Evolutionary conservation across 92 coral and sea anemone species (phyloP), one percentile per base, ranked within the genome.

Genomic region (Actinostola sp.): DNA sequence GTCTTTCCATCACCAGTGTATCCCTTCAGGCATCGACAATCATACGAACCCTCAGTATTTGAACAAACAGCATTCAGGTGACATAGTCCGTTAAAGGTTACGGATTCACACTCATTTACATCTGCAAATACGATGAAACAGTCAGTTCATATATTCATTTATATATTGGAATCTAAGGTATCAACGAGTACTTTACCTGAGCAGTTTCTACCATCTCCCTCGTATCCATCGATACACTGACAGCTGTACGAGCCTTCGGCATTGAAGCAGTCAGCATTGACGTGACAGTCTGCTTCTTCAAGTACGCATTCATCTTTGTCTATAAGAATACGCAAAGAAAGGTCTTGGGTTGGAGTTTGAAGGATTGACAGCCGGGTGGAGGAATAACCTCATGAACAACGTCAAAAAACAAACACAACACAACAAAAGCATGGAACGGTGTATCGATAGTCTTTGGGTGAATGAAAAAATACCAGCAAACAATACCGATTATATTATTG

Each of bases 121-220:
- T 80, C 87, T 33, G 30, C 2, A 49, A 52, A 34, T 13, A 39
- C 35, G 17, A 48, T 36, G 11, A 36, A 36, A 11, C 4, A 36
- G 11, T 4, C 5, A 7, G 53, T 25, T 1, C 3, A 53, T 4
- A n/a, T n/a, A n/a, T n/a, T n/a, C n/a, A n/a, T n/a, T n/a, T n/a
- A n/a, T n/a, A 61, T 41, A n/a, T n/a, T n/a, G n/a, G n/a, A n/a
- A 2, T 53, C 11, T 13, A 10, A 20, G 13, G 2, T 2, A 53
- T 53, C 30, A 13, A 8, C 1, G 30, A 53, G 6, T 10, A 20
- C 27, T 0, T 35, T 76, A 89, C 96, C 89, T 75, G 77, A 69
- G 57, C 97, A 90, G 6, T 70, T 66, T 21, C 63, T 66, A 0
- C 92, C 96, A 75, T 86, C 80, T 15, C 96, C 91, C 14, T 66